Evolutionary conservation across 1,140 invertebrate genomes (phyloP).

Genomic region (Hycleus cichorii): DNA sequence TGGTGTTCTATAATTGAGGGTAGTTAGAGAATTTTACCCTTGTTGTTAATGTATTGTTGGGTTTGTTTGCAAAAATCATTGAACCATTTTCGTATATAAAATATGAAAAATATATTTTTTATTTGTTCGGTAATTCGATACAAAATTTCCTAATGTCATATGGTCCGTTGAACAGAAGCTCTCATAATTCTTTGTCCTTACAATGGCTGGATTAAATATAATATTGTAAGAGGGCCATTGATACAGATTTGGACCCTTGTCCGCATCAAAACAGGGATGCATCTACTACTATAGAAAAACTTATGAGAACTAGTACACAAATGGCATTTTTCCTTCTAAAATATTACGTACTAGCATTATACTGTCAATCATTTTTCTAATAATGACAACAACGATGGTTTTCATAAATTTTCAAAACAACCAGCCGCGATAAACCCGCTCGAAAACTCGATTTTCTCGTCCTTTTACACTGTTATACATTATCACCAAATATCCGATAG

Average conservation of each 20-base stretch:
- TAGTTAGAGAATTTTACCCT: no score
- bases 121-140: constrained; percentile 28
- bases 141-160: constrained; percentile 30
- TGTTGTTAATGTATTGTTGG: no score
- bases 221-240: constrained; percentile 28
- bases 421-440: no score
- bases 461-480: no score
- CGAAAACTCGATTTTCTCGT: no score
- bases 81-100: no score
- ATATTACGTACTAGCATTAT: constrained; percentile 27
- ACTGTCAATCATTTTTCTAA: constrained; percentile 29
- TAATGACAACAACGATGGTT: constrained; percentile 7
- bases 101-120: constrained; percentile 18
- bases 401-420: no score
- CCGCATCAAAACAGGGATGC: constrained; percentile 25
- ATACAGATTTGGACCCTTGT: constrained; percentile 32
- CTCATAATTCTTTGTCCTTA: constrained; percentile 28
- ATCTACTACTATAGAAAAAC: constrained; percentile 10
- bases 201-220: constrained; percentile 24
- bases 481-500: no score
- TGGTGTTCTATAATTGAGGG: no score
- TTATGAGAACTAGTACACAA: constrained; percentile 13
- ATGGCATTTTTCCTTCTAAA: constrained; percentile 15
- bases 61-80: no score
- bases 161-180: constrained; percentile 23